phyloP scores from a whole-genome alignment of 2,888 invertebrate genomes.

The Hemicrepidius hirtus region DNA sequence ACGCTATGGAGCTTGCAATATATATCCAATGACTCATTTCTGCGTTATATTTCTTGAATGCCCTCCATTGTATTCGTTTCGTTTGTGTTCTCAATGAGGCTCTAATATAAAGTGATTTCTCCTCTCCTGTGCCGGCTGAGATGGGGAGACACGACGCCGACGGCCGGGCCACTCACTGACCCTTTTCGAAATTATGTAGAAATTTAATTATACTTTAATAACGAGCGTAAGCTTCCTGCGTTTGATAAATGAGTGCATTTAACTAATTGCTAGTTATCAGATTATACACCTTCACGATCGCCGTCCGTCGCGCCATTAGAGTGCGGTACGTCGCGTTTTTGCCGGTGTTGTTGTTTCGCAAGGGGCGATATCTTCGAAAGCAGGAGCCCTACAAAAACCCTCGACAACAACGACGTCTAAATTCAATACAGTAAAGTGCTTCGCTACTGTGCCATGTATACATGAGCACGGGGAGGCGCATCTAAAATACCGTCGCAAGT shows the following conservation, averaged over 20 bases:
- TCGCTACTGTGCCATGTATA: slow-evolving; percentile 61
- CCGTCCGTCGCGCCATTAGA: too few relatives aligned
- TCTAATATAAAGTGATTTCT: slow-evolving; percentile 48
- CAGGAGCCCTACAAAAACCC: slow-evolving; percentile 66
- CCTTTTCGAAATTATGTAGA: slow-evolving; percentile 68
- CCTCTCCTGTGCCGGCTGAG: slow-evolving; percentile 18
- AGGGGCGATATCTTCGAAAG: slow-evolving; percentile 62
- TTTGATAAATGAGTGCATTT: slow-evolving; percentile 72
- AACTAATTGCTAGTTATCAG: slow-evolving; percentile 71
- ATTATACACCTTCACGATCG: slow-evolving; percentile 67
- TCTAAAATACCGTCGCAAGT: slow-evolving; percentile 56
- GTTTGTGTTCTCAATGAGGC: slow-evolving; percentile 46
- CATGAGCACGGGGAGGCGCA: slow-evolving; percentile 57
- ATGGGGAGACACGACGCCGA: slow-evolving; percentile 5
- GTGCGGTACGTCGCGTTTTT: slow-evolving; percentile 57
- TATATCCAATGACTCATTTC: slow-evolving; percentile 57
- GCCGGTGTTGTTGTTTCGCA: slow-evolving; percentile 55
- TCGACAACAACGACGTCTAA: slow-evolving; percentile 65
- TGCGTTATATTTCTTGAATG: slow-evolving; percentile 51
- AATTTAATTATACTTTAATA: slow-evolving; percentile 71
- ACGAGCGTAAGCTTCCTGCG: slow-evolving; percentile 64
- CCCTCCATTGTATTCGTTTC: slow-evolving; percentile 49
- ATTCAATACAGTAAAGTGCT: slow-evolving; percentile 73
- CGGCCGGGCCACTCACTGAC: slow-evolving; percentile 60
- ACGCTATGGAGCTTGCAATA: slow-evolving; percentile 55